These are phyloP conservation scores for Bombylius discolor DNA, from an alignment of 2,888 invertebrate genomes.

Conservation along the genomic window DNA sequence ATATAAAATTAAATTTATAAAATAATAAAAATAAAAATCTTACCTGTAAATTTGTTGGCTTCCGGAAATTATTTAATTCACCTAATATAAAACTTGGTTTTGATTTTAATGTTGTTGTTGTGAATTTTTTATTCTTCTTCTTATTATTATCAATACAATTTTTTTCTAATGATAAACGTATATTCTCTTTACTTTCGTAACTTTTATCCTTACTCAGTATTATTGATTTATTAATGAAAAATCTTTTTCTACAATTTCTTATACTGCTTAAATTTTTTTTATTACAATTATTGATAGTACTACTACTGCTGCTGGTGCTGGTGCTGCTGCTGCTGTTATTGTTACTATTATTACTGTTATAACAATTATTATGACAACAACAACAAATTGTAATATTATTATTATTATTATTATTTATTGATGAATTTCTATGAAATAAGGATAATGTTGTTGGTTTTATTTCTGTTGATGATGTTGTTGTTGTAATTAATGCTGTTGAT, in stretches of 20 bases:
- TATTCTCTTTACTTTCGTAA: background rate
- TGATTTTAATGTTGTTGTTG: background rate
- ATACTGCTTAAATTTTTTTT: background rate
- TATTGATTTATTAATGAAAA: background rate
- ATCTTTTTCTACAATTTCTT: background rate
- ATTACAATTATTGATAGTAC: background rate
- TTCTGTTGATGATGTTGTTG: background rate
- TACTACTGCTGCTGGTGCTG: no score
- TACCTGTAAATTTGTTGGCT: conserved; percentile 17
- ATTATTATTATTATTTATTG: background rate
- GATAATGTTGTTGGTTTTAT: background rate
- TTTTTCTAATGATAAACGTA: background rate
- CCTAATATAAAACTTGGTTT: conserved; percentile 14
- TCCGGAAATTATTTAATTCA: conserved; percentile 17
- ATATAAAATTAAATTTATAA: no score
- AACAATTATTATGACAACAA: background rate
- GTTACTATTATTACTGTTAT: background rate
- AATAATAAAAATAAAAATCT: background rate
- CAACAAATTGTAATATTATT: background rate
- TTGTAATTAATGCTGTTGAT: background rate
- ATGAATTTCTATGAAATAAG: background rate
- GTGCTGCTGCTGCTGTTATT: background rate
- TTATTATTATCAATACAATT: background rate
- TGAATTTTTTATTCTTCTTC: background rate
- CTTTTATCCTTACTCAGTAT: background rate